Percentiles rank a stretch among this genome's conserved stretches.
phyloP scores from a whole-genome alignment of 2,888 invertebrate genomes.

The Volucella bombylans region DNA sequence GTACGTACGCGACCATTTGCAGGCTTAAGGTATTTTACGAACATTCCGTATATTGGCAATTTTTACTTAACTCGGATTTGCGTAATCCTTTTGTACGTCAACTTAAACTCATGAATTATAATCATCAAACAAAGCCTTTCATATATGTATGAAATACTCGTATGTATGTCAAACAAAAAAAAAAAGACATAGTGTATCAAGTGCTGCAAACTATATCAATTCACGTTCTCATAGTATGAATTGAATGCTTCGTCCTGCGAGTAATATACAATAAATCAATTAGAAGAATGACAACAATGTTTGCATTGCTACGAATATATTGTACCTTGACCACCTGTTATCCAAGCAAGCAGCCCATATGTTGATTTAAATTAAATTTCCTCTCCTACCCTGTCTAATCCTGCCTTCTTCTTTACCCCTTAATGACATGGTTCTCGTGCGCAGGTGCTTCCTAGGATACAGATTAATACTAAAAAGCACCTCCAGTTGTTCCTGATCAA shows the following conservation, averaged over 20 bases:
- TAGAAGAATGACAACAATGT: constrained; percentile 14
- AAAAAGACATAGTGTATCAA: background rate
- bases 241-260: background rate
- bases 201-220: background rate
- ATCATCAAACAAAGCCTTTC: too few species aligned
- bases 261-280: constrained; percentile 42
- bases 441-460: constrained; percentile 30
- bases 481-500: background rate
- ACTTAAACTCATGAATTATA: too few species aligned
- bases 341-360: constrained; percentile 8
- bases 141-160: too few species aligned
- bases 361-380: constrained; percentile 23
- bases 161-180: background rate
- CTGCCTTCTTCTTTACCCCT: background rate
- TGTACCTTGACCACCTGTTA: background rate
- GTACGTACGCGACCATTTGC: too few species aligned
- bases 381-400: background rate
- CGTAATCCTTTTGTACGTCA: too few species aligned
- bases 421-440: background rate
- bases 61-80: too few species aligned
- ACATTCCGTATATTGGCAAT: too few species aligned
- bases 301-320: constrained; percentile 6
- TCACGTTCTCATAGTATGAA: background rate
- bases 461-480: background rate
- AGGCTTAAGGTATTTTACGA: too few species aligned